Percentiles rank a stretch among this genome's conserved stretches.
These are phyloP conservation scores for Poecilobothrus nobilitatus DNA, from an alignment of 2,888 invertebrate genomes.

Conservation along the genomic window DNA sequence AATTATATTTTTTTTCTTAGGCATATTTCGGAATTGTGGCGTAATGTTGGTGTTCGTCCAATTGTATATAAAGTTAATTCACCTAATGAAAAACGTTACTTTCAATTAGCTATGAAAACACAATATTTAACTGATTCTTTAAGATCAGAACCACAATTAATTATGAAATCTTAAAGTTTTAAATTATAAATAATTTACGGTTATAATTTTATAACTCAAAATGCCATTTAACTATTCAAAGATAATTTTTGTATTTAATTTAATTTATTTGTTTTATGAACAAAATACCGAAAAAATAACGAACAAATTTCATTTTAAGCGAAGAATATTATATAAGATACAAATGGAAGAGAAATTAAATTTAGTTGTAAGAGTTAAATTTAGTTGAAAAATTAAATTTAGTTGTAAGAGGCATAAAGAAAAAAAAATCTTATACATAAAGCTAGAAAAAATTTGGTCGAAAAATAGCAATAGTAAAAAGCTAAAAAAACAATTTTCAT, in stretches of 20 bases:
- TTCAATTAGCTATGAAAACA: slow-evolving; percentile 43
- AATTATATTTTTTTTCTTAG: slow-evolving; percentile 25
- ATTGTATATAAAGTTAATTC: slow-evolving; percentile 44
- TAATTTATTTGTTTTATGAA: too few relatives aligned
- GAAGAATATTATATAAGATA: too few relatives aligned
- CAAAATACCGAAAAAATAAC: too few relatives aligned
- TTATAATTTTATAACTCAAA: slow-evolving; percentile 15
- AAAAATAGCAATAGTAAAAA: too few relatives aligned
- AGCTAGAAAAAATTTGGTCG: too few relatives aligned
- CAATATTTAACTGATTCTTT: slow-evolving; percentile 44
- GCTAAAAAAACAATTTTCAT: too few relatives aligned
- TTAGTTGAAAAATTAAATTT: too few relatives aligned
- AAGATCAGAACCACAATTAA: slow-evolving; percentile 42
- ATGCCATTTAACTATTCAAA: slow-evolving; percentile 2
- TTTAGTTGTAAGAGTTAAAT: too few relatives aligned
- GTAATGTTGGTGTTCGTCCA: slow-evolving; percentile 43
- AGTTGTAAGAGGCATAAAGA: too few relatives aligned
- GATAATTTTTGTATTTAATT: slow-evolving; percentile 10
- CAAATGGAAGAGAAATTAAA: too few relatives aligned
- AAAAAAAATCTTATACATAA: too few relatives aligned
- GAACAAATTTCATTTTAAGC: too few relatives aligned
- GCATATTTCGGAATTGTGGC: slow-evolving; percentile 43
- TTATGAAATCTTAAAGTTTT: slow-evolving; percentile 36
- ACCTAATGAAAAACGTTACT: slow-evolving; percentile 44
- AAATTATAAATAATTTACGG: slow-evolving; percentile 13